Evolutionary conservation across 1,140 invertebrate species (phyloP).

Genomic region (Mesaphorura yosii): DNA sequence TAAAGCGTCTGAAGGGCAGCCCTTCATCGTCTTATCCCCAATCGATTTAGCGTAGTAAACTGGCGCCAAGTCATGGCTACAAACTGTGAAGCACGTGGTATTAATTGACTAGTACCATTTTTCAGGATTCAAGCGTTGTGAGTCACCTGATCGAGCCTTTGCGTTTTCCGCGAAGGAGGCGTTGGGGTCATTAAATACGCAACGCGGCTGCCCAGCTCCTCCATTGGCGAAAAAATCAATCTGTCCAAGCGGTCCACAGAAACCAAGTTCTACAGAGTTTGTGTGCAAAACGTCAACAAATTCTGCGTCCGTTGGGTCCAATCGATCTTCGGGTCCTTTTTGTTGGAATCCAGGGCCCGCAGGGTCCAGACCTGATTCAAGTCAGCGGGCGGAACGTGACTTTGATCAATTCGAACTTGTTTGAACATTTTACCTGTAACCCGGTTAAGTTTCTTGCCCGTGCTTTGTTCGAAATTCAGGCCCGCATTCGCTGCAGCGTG

Average conservation of each 20-base stretch:
- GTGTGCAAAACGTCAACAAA: constrained; percentile 61
- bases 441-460: background rate
- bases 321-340: constrained; percentile 32
- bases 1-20: too few species aligned
- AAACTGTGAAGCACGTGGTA: background rate
- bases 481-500: background rate
- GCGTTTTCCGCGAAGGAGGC: background rate
- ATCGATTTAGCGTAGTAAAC: background rate
- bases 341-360: constrained; percentile 11
- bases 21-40: background rate
- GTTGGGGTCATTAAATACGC: background rate
- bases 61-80: background rate
- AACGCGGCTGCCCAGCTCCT: constrained; percentile 14
- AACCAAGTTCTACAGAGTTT: constrained; percentile 33
- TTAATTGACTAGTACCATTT: background rate
- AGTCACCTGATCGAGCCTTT: background rate
- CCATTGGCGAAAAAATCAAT: constrained; percentile 45
- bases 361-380: constrained; percentile 7
- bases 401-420: background rate
- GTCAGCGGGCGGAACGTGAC: background rate
- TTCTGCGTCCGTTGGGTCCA: constrained; percentile 44
- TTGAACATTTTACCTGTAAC: background rate
- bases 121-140: too few species aligned
- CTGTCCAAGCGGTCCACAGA: constrained; percentile 40
- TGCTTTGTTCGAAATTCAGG: background rate